phyloP scores from a whole-genome alignment of 2,113 vertebrate genomes.

The Calyptomena viridis region DNA sequence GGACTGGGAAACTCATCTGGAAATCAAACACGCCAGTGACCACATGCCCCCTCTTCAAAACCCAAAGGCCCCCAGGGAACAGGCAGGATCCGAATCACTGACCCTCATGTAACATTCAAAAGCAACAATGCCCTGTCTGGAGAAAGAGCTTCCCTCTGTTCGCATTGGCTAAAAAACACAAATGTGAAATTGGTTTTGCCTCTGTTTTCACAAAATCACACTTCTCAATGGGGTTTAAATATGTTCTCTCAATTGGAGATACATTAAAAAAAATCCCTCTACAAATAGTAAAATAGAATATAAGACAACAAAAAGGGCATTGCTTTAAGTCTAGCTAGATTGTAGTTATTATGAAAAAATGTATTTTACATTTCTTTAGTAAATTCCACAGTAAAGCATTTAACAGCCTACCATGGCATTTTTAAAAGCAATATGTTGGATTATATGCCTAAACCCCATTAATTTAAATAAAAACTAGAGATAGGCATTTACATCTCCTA shows the following conservation, averaged over 20 bases:
- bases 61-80: neutral
- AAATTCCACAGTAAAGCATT: constrained; percentile 37
- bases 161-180: neutral
- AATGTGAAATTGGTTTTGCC: neutral
- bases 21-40: neutral
- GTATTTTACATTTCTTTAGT: constrained; percentile 42
- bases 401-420: constrained; percentile 11
- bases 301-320: constrained; percentile 23
- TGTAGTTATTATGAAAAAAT: constrained; percentile 45
- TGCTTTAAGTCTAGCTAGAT: constrained; percentile 25
- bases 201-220: neutral
- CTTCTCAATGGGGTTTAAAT: constrained; percentile 19
- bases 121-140: neutral
- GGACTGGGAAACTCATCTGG: neutral
- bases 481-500: neutral
- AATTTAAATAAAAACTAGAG: constrained; percentile 42
- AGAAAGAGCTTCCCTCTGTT: neutral
- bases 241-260: constrained; percentile 2
- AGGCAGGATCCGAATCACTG: neutral
- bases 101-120: neutral
- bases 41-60: neutral
- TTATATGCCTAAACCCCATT: neutral
- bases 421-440: constrained; percentile 37
- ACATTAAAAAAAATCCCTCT: neutral
- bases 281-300: constrained; percentile 44